Base-by-base conservation (phyloP, 1,140 invertebrate species). In the Heliconius hewitsoni region DNA sequence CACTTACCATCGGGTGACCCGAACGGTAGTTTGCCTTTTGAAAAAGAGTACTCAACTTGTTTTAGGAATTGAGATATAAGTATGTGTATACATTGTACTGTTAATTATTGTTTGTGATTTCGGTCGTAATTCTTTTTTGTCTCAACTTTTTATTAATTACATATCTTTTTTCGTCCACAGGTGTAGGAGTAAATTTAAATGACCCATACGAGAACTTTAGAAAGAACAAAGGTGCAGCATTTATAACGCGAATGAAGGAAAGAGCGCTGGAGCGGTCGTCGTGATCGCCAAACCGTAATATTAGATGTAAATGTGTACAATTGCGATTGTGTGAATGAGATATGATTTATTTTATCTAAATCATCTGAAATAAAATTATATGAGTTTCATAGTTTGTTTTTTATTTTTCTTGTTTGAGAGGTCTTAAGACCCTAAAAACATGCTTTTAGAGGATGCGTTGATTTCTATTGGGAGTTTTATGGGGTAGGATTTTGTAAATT, bases 161-260 rank as follows among this genome's bases (percentile, higher is more conserved):
- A 30, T 16, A 27, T 66, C 0, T 6, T 27, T 30, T 66, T 16
- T 1, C 23, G n/a, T 66, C 9, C 23, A 72, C 93, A 95, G 95
- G 95, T 82, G 96, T 99, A 71, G 98, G 98, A 60, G 96, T 98
- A 78, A 98, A 97, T 90, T 94, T 98, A 79, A 98, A 98, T 89
- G 98, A 99, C 95, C 98, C 98, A 0, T 99, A 99, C 91, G 99
- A 99, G 94, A 98, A 98, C 90, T 99, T 99, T 95, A 96, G 99
- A 78, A 99, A 99, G 94, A 99, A 97, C 90, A 99, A 99, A 95
- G 98, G 98, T 73, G 98, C 98, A 87, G 98, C 98, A 71, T 99
- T 99, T 95, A 99, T 99, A 77, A 98, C 98, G 77, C 96, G 98
- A 87, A 99, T 99, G 98, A 98, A 98, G 91, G 97, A 98, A 34